Percentiles rank a stretch among this genome's conserved stretches.
Evolutionary conservation across 2,888 invertebrate genomes (phyloP).

Genomic region (Sussaba pulchella): DNA sequence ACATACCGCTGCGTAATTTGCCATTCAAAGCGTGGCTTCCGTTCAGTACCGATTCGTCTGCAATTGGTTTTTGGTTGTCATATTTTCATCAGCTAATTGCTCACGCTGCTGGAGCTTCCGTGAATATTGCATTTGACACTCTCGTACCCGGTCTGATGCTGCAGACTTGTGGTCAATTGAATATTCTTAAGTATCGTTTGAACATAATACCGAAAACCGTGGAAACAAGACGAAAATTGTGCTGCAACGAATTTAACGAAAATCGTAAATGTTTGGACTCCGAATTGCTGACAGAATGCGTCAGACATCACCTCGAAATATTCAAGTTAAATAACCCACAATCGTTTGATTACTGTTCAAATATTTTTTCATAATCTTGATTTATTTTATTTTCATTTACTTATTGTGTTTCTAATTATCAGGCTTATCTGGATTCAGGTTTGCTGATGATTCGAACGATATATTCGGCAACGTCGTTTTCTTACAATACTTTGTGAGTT

Average conservation of each 20-base stretch:
- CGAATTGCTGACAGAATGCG: slow-evolving; percentile 53
- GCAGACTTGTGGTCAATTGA: slow-evolving; percentile 74
- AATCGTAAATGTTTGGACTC: slow-evolving; percentile 22
- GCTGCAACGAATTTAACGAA: not conserved
- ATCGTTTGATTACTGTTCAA: not conserved
- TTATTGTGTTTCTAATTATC: not conserved
- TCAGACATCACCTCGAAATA: slow-evolving; percentile 64
- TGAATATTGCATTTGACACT: slow-evolving; percentile 75
- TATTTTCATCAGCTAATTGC: slow-evolving; percentile 66
- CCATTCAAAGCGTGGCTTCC: slow-evolving; percentile 70
- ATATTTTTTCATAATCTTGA: not conserved
- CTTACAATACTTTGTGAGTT: slow-evolving; percentile 68
- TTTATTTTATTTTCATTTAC: not conserved
- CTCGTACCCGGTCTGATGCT: slow-evolving; percentile 72
- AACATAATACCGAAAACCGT: slow-evolving; percentile 32
- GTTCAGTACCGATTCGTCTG: slow-evolving; percentile 56
- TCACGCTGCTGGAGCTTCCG: slow-evolving; percentile 42
- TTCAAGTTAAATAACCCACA: slow-evolving; percentile 48
- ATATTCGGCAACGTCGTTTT: slow-evolving; percentile 67
- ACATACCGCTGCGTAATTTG: slow-evolving; percentile 54
- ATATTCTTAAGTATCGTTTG: slow-evolving; percentile 75
- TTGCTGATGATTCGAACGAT: slow-evolving; percentile 63
- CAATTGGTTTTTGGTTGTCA: slow-evolving; percentile 51
- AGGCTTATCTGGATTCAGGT: slow-evolving; percentile 59
- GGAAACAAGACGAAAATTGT: slow-evolving; percentile 45